Evolutionary conservation across 2,797 vertebrate genomes (phyloP), one percentile per base, ranked within the genome.

Genomic region (Geotrypetes seraphini): DNA sequence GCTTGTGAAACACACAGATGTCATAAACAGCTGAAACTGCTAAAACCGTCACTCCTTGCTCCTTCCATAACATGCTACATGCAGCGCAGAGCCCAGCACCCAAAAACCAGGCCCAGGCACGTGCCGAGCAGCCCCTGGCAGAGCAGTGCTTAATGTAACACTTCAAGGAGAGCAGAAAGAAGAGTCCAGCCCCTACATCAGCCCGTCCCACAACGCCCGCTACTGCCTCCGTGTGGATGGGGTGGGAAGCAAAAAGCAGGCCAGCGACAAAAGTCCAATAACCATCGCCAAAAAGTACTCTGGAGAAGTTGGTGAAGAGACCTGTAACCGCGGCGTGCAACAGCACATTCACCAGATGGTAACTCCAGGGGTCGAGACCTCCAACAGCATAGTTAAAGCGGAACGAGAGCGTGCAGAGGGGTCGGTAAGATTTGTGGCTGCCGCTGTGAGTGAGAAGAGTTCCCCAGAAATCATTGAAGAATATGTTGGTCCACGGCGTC

Each of bases 401-500:
- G 65, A 98, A 98, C 54, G 96, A 99, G 27, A 99, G 88, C 0
- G 96, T 97, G 66, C 96, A 99, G 65, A 98, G 81, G 2, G 96
- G 96, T 38, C 96, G 76, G 67, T 95, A 99, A 10, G 96, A 99
- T 78, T 99, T 99, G 73, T 99, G 96, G 71, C 96, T 99, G 45
- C 96, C 95, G 4, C 91, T 98, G 79, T 99, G 96, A 2, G 95
- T 97, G 43, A 99, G 92, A 25, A 96, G 72, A 0, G 95, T 99
- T 12, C 96, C 96, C 96, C 96, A 99, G 51, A 99, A 99, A 69
- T 99, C 96, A 52, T 99, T 89, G 47, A 92, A 98, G 81, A 99
- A 98, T 66, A 98, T 88, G 41, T 96, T 95, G 4, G 71, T 89
- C 96, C 94, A 99, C 0, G 94, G 92, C 0, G 92, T 97, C 74